Conservation (phyloP, 2,113 vertebrate genomes). For the Monarcha castaneiventris region DNA sequence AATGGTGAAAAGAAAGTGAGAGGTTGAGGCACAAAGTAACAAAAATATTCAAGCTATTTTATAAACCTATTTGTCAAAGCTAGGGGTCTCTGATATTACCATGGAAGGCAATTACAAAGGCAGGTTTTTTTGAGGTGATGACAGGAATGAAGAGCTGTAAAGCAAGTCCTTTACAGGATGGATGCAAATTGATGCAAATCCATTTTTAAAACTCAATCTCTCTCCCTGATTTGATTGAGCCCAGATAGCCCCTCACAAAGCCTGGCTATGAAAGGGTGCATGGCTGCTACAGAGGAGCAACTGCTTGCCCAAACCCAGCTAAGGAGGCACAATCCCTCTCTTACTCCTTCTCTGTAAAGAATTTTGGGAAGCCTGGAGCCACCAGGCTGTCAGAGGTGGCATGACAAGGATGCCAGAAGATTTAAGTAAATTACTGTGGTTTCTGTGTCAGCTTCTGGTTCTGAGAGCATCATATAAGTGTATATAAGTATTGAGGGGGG, state of each 20-base stretch:
- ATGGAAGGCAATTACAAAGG: neutral
- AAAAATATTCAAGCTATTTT: neutral
- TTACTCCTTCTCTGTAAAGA: neutral
- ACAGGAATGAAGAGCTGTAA: neutral
- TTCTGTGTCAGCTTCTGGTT: neutral
- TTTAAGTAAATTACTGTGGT: neutral
- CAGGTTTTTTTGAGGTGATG: neutral
- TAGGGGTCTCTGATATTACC: neutral
- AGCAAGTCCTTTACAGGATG: neutral
- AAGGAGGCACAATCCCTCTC: no score
- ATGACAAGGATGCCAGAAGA: neutral
- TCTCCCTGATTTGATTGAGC: no score
- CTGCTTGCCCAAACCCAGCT: neutral
- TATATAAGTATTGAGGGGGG: no score
- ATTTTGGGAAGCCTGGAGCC: neutral
- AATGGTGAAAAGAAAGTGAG: neutral
- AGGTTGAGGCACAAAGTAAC: neutral
- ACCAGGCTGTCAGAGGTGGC: neutral
- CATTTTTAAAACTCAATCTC: neutral
- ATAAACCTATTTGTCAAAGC: neutral
- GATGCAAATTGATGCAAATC: neutral
- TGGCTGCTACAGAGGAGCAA: neutral
- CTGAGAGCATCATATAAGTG: neutral
- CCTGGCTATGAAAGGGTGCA: fast-evolving
- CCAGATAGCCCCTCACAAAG: neutral